Base-by-base conservation (phyloP, 2,797 vertebrate species). In the Eospalax fontanierii region DNA sequence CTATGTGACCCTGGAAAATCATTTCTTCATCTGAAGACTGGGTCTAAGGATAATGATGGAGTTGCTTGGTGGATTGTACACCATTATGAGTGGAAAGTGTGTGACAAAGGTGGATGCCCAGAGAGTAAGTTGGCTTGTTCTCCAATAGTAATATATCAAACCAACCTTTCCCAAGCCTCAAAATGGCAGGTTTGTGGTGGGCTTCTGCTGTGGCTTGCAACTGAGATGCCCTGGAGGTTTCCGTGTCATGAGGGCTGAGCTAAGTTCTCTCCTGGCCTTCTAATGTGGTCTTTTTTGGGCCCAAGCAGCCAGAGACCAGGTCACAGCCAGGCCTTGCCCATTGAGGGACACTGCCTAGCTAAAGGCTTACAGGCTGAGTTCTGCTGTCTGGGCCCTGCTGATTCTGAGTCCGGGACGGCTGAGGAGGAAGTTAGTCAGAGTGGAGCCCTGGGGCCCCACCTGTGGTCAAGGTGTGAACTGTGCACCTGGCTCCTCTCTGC, bases 401-500 rank as follows among this genome's bases (percentile, higher is more conserved):
- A 73, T 84, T 91, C 68, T 78, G 88, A 40, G 54, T 43, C 83
- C 59, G 89, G 91, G 95, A 92, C 90, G 87, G 91, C 85, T 61
- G 22, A 88, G 90, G 94, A 97, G 97, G 97, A 97, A 97, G 95
- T 97, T 97, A 97, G 91, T 97, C 97, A 97, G 96, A 97, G 84
- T 5, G 96, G 97, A 97, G 96, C 96, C 95, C 95, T 66, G 0
- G 88, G 90, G 96, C 96, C 95, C 95, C 85, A 83, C 87, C 95
- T 97, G 97, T 94, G 97, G 97, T 97, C 97, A 97, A 97, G 97
- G 97, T 97, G 97, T 97, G 97, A 97, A 97, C 80, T 91, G 75
- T 94, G 96, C 97, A 97, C 97, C 97, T 97, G 97, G 96, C 63
- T 96, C 87, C 73, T 94, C 87, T 96, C 66, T 74, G 71, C 79